Conservation (phyloP, 2,888 invertebrate species). For the Monochamus alternatus region DNA sequence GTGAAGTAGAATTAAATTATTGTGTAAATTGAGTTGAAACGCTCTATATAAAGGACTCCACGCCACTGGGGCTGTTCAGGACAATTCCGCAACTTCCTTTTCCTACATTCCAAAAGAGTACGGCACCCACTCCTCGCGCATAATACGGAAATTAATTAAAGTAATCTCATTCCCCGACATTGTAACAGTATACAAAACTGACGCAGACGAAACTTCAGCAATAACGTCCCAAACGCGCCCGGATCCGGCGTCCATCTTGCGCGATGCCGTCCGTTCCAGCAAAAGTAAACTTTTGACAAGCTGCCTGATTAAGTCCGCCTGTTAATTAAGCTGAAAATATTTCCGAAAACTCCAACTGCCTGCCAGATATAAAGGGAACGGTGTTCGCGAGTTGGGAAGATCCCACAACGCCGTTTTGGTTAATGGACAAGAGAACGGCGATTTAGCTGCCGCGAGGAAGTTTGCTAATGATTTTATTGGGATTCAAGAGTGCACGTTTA, state of each 20-base stretch:
- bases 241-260: slow-evolving; percentile 23
- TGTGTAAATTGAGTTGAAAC: too few relatives aligned
- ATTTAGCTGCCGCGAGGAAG: not conserved
- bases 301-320: slow-evolving; percentile 35
- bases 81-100: not conserved
- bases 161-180: slow-evolving; percentile 34
- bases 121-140: not conserved
- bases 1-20: too few relatives aligned
- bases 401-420: slow-evolving; percentile 12
- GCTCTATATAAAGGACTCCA: not conserved
- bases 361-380: slow-evolving; percentile 9
- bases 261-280: slow-evolving; percentile 9
- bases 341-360: slow-evolving; percentile 5
- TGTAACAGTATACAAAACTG: slow-evolving; percentile 32
- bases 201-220: slow-evolving; percentile 29
- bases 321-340: slow-evolving; percentile 38
- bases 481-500: too few relatives aligned
- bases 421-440: slow-evolving; percentile 11
- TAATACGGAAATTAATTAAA: slow-evolving; percentile 30
- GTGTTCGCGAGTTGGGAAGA: not conserved
- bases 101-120: not conserved
- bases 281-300: slow-evolving; percentile 34
- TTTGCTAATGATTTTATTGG: not conserved
- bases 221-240: slow-evolving; percentile 29
- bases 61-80: not conserved